Evolutionary conservation across 1,140 invertebrate genomes (phyloP).

Genomic region (Drosophila pseudoobscura): DNA sequence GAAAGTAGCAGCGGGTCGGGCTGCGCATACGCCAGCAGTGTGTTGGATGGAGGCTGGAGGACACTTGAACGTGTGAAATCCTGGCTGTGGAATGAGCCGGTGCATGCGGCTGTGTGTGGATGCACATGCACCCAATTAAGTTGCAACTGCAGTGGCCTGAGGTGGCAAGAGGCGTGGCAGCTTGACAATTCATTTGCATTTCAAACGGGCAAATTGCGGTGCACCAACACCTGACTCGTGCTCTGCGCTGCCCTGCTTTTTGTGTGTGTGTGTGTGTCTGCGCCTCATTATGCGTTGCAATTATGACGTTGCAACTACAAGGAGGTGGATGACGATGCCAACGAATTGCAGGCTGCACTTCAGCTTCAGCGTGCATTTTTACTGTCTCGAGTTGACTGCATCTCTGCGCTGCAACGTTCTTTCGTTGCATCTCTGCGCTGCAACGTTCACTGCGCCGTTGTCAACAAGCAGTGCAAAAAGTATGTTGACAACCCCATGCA

Average conservation of each 20-base stretch:
- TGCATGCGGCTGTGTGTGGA: conserved; percentile 21
- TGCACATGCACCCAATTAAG: conserved; percentile 72
- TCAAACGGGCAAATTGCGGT: conserved; percentile 68
- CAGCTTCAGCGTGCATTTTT: conserved; percentile 42
- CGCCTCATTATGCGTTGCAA: conserved; percentile 76
- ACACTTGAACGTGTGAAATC: conserved; percentile 49
- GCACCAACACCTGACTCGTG: conserved; percentile 28
- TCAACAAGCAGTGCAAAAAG: conserved; percentile 67
- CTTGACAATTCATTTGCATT: conserved; percentile 69
- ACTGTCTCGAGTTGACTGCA: conserved; percentile 39
- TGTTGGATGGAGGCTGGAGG: conserved; percentile 16
- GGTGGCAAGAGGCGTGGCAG: conserved; percentile 53
- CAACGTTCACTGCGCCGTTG: conserved; percentile 38
- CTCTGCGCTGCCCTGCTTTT: background rate
- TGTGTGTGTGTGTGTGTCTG: conserved; percentile 17
- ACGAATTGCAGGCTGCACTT: conserved; percentile 61
- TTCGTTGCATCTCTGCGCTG: conserved; percentile 27
- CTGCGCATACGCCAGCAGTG: conserved; percentile 19
- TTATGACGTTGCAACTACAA: conserved; percentile 73
- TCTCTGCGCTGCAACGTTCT: conserved; percentile 33
- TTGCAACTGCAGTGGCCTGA: conserved; percentile 56
- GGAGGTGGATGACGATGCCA: conserved; percentile 46
- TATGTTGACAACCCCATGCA: conserved; percentile 68
- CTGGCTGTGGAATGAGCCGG: conserved; percentile 9
- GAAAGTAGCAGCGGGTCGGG: conserved; percentile 21